Evolutionary conservation across 2,888 invertebrate species (phyloP).

Genomic region (Lacanobia oleracea): DNA sequence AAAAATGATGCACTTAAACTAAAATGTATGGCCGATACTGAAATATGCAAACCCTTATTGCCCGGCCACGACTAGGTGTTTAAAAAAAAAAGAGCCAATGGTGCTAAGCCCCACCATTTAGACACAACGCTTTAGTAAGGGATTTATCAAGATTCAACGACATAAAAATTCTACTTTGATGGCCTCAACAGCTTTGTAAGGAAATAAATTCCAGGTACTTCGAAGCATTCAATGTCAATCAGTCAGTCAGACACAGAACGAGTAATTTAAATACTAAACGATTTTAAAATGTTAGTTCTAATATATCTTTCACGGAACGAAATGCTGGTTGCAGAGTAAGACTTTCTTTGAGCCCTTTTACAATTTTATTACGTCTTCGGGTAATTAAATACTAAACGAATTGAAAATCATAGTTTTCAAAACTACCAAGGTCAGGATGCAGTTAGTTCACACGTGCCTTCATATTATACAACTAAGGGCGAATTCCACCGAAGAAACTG

Average conservation of each 20-base stretch:
- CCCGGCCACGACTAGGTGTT: neutral
- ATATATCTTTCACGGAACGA: neutral
- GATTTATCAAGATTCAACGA: neutral
- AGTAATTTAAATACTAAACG: neutral
- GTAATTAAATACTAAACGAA: too few species aligned
- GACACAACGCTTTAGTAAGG: neutral
- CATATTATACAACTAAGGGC: too few species aligned
- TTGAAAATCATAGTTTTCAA: too few species aligned
- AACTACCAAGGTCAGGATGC: too few species aligned
- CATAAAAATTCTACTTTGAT: neutral
- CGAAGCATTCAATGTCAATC: constrained; percentile 8
- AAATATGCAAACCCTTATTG: too few species aligned
- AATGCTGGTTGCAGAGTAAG: neutral
- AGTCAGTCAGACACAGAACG: neutral
- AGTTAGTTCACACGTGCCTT: neutral
- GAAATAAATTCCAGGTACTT: constrained; percentile 10
- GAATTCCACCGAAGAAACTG: too few species aligned
- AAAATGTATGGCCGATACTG: neutral
- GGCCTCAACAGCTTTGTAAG: neutral
- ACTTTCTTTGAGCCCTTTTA: neutral
- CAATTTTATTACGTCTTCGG: neutral
- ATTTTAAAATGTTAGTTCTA: neutral
- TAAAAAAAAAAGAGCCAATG: neutral
- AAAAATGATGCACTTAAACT: neutral
- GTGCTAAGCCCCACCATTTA: neutral